Conservation (phyloP, 2,888 invertebrate genomes). For the Sminthurinus aureus region DNA sequence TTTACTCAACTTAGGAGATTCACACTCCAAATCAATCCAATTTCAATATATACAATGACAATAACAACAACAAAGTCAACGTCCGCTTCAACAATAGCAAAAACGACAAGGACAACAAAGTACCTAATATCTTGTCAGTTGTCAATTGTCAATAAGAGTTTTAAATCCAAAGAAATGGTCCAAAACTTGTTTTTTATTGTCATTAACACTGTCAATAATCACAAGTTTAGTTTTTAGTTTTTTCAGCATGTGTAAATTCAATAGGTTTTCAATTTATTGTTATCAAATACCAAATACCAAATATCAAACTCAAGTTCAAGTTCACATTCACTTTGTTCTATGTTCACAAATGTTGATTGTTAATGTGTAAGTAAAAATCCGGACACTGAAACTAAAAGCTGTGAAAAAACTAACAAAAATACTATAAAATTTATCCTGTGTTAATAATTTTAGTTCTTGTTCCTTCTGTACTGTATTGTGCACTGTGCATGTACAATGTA, state of each 20-base stretch:
- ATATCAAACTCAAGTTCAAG: background rate
- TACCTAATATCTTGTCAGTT: conserved; percentile 21
- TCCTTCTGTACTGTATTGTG: background rate
- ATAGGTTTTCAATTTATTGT: background rate
- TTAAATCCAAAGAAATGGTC: too few relatives aligned
- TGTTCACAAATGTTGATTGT: too few relatives aligned
- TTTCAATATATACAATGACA: background rate
- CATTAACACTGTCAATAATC: too few relatives aligned
- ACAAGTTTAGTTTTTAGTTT: too few relatives aligned
- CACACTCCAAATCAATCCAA: background rate
- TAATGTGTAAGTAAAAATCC: too few relatives aligned
- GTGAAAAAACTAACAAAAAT: too few relatives aligned
- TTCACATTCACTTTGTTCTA: background rate
- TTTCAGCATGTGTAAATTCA: too few relatives aligned
- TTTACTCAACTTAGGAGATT: conserved; percentile 21
- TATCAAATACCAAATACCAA: too few relatives aligned
- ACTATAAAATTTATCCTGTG: too few relatives aligned
- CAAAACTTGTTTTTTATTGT: too few relatives aligned
- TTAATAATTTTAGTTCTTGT: background rate
- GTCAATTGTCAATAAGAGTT: background rate
- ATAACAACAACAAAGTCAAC: background rate
- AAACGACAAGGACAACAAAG: background rate
- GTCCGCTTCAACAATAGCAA: background rate
- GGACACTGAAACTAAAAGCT: too few relatives aligned
- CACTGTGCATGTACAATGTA: too few relatives aligned